Conservation (phyloP, 2,888 invertebrate genomes). For the Amphimallon solstitiale region DNA sequence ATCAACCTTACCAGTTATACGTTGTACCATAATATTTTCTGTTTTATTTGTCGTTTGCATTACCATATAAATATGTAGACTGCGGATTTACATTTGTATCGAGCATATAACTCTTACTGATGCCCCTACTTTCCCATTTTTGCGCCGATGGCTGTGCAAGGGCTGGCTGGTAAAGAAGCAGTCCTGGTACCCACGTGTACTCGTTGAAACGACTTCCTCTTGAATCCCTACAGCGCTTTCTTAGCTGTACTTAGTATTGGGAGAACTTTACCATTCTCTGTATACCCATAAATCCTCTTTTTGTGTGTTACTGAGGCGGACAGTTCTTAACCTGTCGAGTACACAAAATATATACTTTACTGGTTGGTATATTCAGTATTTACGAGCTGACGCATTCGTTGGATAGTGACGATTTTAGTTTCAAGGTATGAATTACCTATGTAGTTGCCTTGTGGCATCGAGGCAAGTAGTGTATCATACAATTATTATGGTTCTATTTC, state of each 20-base stretch:
- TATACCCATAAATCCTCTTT: background rate
- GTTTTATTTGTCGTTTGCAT: slow-evolving; percentile 37
- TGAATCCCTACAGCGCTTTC: background rate
- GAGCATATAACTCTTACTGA: slow-evolving; percentile 21
- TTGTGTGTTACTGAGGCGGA: slow-evolving; percentile 2
- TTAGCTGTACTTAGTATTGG: too few species aligned
- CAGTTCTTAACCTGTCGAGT: slow-evolving; percentile 4
- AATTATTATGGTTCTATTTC: too few species aligned
- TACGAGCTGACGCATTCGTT: too few species aligned
- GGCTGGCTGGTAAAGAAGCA: background rate
- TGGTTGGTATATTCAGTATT: too few species aligned
- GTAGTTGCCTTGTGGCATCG: too few species aligned
- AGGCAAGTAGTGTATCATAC: too few species aligned
- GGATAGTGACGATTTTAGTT: too few species aligned
- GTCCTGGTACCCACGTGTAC: background rate
- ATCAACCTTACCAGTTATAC: too few species aligned
- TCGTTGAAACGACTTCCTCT: background rate
- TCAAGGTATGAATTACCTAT: too few species aligned
- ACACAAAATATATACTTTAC: background rate
- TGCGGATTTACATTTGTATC: slow-evolving; percentile 45
- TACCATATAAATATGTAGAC: slow-evolving; percentile 46
- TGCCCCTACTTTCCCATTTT: background rate
- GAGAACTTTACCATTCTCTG: background rate
- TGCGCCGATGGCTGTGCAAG: background rate
- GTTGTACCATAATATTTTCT: slow-evolving; percentile 15